Conservation (phyloP, 2,888 invertebrate species). For the Watsonalla binaria region DNA sequence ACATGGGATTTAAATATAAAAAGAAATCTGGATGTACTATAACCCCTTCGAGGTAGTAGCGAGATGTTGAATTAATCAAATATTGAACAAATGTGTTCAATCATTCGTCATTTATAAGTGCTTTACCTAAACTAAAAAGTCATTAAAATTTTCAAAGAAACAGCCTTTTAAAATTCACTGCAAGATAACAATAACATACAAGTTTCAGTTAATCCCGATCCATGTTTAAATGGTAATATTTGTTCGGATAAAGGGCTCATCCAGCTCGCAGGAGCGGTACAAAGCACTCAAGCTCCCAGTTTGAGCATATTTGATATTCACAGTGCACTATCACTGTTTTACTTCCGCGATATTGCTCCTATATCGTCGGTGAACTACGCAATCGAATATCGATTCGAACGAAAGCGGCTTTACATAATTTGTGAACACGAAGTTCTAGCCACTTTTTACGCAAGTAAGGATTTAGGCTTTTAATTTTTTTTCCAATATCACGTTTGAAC, state of each 20-base stretch:
- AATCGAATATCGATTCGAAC: conserved; percentile 16
- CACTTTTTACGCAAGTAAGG: not conserved
- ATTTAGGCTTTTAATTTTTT: no score
- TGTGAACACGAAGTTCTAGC: not conserved
- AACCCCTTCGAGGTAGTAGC: no score
- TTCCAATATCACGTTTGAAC: no score
- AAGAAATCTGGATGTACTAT: no score
- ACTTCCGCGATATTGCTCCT: conserved; percentile 5
- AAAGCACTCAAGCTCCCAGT: conserved; percentile 12
- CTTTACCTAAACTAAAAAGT: no score
- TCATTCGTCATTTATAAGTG: no score
- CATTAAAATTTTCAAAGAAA: no score
- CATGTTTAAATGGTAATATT: not conserved
- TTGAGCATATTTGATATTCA: conserved; percentile 15
- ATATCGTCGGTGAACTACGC: conserved; percentile 9
- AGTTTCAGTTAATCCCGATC: not conserved
- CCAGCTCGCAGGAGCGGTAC: conserved; percentile 11
- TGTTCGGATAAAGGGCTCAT: not conserved
- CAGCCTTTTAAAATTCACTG: no score
- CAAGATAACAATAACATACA: no score
- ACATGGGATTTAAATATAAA: no score
- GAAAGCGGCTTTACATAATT: conserved; percentile 9
- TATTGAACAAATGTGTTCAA: no score
- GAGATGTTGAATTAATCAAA: no score
- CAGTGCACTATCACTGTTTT: conserved; percentile 7